phyloP scores from a whole-genome alignment of 2,888 invertebrate species.

The Augiades crinisus region DNA sequence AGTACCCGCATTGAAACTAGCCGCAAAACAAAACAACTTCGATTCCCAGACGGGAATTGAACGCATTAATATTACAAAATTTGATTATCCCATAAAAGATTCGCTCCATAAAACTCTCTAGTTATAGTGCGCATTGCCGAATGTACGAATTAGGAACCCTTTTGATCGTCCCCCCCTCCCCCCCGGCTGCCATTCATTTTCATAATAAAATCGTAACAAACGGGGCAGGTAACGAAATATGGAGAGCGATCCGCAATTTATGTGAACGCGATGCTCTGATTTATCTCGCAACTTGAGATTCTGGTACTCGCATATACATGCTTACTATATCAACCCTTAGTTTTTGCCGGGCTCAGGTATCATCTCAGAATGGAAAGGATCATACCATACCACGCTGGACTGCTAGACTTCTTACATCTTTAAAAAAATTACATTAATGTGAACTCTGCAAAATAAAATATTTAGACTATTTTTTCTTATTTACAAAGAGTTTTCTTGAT shows the following conservation, averaged over 20 bases:
- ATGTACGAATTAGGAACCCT: slow-evolving; percentile 80
- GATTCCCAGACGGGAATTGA: slow-evolving; percentile 66
- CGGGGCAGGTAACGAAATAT: slow-evolving; percentile 79
- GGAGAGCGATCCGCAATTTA: slow-evolving; percentile 75
- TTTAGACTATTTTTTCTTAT: no score
- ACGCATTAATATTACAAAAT: slow-evolving; percentile 79
- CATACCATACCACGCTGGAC: no score
- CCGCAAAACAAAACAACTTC: slow-evolving; percentile 46
- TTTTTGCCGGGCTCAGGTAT: no score
- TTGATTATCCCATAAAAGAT: slow-evolving; percentile 81
- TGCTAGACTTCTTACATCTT: no score
- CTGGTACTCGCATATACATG: slow-evolving; percentile 33
- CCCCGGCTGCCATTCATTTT: slow-evolving; percentile 76
- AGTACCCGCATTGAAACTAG: slow-evolving; percentile 13
- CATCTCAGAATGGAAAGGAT: no score
- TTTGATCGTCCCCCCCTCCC: slow-evolving; percentile 59
- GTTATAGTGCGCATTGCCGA: slow-evolving; percentile 72
- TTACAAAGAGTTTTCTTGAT: no score
- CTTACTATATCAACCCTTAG: background rate
- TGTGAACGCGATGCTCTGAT: slow-evolving; percentile 66
- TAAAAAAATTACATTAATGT: no score
- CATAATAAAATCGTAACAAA: slow-evolving; percentile 81
- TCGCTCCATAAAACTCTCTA: slow-evolving; percentile 78
- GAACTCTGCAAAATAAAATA: no score
- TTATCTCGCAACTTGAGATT: slow-evolving; percentile 66